These are phyloP conservation scores for Porites evermanni DNA, from an alignment of 92 coral and sea anemone genomes.

Conservation along the genomic window DNA sequence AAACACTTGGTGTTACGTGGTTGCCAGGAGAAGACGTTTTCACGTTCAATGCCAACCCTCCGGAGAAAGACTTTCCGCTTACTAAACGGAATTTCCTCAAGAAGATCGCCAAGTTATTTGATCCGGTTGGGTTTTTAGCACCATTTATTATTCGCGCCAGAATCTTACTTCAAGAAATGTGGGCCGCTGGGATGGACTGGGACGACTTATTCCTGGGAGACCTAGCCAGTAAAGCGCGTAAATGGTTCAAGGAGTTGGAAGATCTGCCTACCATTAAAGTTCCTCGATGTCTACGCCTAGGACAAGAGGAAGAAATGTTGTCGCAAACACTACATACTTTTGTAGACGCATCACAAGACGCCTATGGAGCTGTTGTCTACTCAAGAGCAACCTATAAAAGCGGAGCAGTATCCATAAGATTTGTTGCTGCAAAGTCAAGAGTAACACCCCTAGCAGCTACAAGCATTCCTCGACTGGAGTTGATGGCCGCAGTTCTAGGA, in stretches of 20 bases:
- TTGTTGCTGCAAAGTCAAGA: conserved; percentile 49
- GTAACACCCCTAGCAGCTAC: conserved; percentile 52
- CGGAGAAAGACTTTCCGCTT: conserved; percentile 29
- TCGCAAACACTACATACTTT: neutral
- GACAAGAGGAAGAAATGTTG: conserved; percentile 27
- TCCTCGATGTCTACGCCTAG: conserved; percentile 48
- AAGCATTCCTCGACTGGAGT: conserved; percentile 65
- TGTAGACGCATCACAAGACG: no score
- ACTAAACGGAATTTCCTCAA: conserved; percentile 62
- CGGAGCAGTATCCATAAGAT: conserved; percentile 16
- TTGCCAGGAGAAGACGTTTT: conserved; percentile 31
- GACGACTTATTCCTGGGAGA: conserved; percentile 56
- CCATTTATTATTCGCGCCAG: conserved; percentile 60
- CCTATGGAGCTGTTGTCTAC: conserved; percentile 51
- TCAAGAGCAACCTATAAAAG: conserved; percentile 52
- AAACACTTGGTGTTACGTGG: no score
- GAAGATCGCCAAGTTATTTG: conserved; percentile 66
- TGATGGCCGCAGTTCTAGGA: conserved; percentile 73
- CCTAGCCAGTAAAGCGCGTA: conserved; percentile 26
- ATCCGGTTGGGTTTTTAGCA: conserved; percentile 72
- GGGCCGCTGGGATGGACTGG: conserved; percentile 72
- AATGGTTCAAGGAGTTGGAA: conserved; percentile 58
- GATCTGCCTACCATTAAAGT: conserved; percentile 48
- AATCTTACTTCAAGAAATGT: no score
- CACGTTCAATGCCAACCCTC: conserved; percentile 48